A percentile compares a stretch with the other conserved stretches of the same genome.
Evolutionary conservation across 2,113 vertebrate species (phyloP).

Genomic region (Microcebus ravelobensis): DNA sequence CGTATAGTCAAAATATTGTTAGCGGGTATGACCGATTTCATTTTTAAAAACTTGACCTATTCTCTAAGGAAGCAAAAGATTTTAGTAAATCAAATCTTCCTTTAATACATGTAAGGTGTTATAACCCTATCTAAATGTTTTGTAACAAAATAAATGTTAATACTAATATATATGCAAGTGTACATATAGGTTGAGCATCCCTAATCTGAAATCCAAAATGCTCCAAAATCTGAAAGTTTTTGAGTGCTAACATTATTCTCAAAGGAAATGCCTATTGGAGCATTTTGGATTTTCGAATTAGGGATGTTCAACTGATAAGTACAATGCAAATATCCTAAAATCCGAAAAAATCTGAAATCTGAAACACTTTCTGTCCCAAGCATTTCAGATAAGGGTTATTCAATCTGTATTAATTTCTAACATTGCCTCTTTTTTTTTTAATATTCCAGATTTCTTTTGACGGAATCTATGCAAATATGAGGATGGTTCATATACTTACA

Average conservation of each 20-base stretch:
- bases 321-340: not conserved
- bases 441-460: conserved; percentile 94
- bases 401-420: not conserved
- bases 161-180: not conserved
- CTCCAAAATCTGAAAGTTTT: not conserved
- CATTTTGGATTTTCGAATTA: not conserved
- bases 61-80: conserved; percentile 40
- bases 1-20: not conserved
- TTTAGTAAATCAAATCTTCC: not conserved
- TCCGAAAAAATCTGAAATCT: not conserved
- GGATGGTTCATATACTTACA: conserved; percentile 99
- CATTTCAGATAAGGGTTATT: not conserved
- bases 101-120: not conserved
- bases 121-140: not conserved
- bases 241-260: not conserved
- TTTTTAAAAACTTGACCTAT: not conserved
- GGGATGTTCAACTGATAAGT: not conserved
- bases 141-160: not conserved
- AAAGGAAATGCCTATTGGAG: not conserved
- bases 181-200: not conserved
- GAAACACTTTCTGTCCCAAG: not conserved
- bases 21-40: not conserved
- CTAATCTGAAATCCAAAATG: not conserved
- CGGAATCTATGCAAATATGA: conserved; percentile 99
- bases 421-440: conserved; percentile 57